A percentile compares a stretch with the other conserved stretches of the same genome.
Evolutionary conservation across 2,888 invertebrate species (phyloP).

Genomic region (Cyclophora albipunctata): DNA sequence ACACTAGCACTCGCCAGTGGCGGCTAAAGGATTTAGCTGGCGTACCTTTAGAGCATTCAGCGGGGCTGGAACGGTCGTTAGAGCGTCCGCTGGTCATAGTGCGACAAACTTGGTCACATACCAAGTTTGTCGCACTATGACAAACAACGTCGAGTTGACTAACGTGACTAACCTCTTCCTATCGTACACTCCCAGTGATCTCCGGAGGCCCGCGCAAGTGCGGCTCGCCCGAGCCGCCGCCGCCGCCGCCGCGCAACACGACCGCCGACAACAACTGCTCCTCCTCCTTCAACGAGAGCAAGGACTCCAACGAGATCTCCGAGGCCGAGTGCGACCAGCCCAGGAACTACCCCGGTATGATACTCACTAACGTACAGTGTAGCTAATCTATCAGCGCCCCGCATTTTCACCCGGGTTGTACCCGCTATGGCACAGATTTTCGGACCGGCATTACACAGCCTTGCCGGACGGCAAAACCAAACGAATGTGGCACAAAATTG

Average conservation of each 20-base stretch:
- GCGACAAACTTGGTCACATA: not conserved
- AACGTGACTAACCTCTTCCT: not conserved
- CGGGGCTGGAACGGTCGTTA: too few species aligned
- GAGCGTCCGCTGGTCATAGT: too few species aligned
- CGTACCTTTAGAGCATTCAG: too few species aligned
- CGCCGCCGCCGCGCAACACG: slow-evolving; percentile 89
- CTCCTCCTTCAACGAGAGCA: slow-evolving; percentile 91
- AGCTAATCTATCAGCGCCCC: too few species aligned
- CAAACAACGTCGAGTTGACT: slow-evolving; percentile 1
- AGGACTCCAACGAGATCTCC: slow-evolving; percentile 95
- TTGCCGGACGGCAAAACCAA: too few species aligned
- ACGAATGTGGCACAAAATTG: too few species aligned
- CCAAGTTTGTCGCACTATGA: too few species aligned
- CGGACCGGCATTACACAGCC: too few species aligned
- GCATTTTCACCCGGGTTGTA: too few species aligned
- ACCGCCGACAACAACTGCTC: slow-evolving; percentile 86
- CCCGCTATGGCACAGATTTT: too few species aligned
- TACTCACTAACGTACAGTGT: not conserved
- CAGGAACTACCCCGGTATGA: slow-evolving; percentile 87
- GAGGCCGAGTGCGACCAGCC: slow-evolving; percentile 94
- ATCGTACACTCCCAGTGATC: slow-evolving; percentile 8
- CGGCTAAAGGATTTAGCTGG: not conserved
- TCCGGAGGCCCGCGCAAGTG: slow-evolving; percentile 57
- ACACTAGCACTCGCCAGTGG: not conserved
- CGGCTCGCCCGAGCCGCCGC: slow-evolving; percentile 77